Evolutionary conservation across 2,888 invertebrate species (phyloP).

Genomic region (Alitta virens): DNA sequence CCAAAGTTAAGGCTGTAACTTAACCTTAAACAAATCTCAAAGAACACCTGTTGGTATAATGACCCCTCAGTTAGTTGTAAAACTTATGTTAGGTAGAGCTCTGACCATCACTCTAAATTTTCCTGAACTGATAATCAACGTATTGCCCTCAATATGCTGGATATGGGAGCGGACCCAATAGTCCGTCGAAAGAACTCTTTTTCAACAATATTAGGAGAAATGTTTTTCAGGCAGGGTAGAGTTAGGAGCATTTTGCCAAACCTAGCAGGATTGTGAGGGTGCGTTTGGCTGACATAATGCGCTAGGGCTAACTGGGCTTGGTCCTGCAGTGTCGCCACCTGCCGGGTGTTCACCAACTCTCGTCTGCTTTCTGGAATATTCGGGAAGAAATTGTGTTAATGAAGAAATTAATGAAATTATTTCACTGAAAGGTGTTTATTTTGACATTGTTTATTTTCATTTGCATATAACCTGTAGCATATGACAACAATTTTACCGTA

Average conservation of each 20-base stretch:
- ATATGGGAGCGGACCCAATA: background rate
- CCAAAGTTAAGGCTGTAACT: too few species aligned
- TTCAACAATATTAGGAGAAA: constrained; percentile 22
- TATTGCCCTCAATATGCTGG: too few species aligned
- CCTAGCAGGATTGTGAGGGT: constrained; percentile 29
- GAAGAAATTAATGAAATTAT: background rate
- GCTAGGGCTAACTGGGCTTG: constrained; percentile 35
- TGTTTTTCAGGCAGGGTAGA: constrained; percentile 26
- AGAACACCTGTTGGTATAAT: too few species aligned
- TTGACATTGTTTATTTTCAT: background rate
- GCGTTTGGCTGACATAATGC: constrained; percentile 32
- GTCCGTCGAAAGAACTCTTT: constrained; percentile 9
- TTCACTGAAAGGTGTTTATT: background rate
- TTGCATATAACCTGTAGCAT: too few species aligned
- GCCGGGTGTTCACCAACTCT: constrained; percentile 22
- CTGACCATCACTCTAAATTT: too few species aligned
- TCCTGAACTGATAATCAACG: too few species aligned
- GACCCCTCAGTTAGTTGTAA: too few species aligned
- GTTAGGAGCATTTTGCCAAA: constrained; percentile 33
- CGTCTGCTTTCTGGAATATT: constrained; percentile 15
- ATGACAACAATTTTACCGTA: too few species aligned
- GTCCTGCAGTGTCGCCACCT: constrained; percentile 31
- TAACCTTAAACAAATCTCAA: too few species aligned
- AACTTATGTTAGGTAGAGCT: too few species aligned
- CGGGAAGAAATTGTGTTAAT: background rate